phyloP scores from a whole-genome alignment of 2,113 vertebrate species.

The Pterocles burchelli region DNA sequence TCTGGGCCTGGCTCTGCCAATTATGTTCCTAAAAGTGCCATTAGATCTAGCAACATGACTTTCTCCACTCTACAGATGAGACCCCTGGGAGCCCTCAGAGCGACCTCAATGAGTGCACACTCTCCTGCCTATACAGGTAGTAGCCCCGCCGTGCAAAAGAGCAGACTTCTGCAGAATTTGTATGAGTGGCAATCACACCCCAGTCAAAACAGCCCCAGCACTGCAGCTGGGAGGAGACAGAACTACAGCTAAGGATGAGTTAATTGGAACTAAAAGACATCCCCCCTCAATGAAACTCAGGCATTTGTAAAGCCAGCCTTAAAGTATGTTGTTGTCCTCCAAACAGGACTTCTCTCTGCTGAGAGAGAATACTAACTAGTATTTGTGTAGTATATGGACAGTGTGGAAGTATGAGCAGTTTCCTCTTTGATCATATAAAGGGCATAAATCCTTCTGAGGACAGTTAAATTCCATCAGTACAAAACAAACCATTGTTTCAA shows the following conservation, averaged over 20 bases:
- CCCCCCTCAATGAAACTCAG: background rate
- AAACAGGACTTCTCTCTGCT: background rate
- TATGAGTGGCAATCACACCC: background rate
- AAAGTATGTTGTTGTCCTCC: background rate
- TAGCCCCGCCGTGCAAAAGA: background rate
- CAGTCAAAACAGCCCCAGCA: background rate
- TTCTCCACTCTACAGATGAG: background rate
- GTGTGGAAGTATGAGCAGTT: background rate
- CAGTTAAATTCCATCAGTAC: background rate
- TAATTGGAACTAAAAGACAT: background rate
- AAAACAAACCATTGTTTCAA: background rate
- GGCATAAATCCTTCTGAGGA: background rate
- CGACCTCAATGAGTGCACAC: accelerated
- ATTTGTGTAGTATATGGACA: background rate
- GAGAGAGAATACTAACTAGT: background rate
- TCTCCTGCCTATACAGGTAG: background rate
- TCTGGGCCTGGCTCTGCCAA: background rate
- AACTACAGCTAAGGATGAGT: background rate
- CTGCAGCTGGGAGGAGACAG: background rate
- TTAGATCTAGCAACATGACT: background rate
- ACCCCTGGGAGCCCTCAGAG: background rate
- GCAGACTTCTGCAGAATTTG: background rate
- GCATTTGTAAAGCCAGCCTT: background rate
- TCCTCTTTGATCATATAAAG: background rate
- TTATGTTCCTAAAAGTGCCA: background rate